phyloP scores from a whole-genome alignment of 2,113 vertebrate species.

The Bombycilla garrulus region DNA sequence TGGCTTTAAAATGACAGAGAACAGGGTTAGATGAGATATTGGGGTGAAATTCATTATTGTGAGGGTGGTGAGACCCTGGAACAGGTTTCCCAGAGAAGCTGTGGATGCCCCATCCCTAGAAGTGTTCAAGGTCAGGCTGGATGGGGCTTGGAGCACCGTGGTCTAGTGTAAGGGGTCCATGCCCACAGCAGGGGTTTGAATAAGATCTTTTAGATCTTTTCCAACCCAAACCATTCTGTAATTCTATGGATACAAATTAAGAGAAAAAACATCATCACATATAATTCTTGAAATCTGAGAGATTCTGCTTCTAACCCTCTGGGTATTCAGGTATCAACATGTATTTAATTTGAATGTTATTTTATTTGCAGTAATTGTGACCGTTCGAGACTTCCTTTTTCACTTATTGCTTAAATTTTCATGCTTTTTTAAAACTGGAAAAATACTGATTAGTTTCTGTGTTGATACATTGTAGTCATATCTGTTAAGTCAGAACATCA shows the following conservation, averaged over 20 bases:
- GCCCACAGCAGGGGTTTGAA: not conserved
- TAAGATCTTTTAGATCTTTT: not conserved
- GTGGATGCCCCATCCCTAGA: not conserved
- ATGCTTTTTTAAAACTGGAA: not conserved
- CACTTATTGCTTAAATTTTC: not conserved
- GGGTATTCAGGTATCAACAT: accelerated
- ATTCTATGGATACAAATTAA: not conserved
- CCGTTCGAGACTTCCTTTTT: not conserved
- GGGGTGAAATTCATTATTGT: not conserved
- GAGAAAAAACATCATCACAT: not conserved
- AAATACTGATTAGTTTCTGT: not conserved
- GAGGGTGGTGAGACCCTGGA: not conserved
- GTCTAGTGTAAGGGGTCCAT: not conserved
- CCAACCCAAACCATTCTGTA: not conserved
- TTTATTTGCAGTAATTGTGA: not conserved
- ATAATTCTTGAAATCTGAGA: not conserved
- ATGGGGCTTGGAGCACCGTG: not conserved
- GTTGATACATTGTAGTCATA: not conserved
- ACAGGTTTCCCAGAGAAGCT: not conserved
- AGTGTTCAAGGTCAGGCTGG: not conserved
- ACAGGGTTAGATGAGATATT: too few species aligned
- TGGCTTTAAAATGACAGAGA: not conserved
- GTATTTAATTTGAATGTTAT: not conserved
- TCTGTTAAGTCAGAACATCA: not conserved
- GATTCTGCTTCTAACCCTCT: not conserved